Evolutionary conservation across 1,140 invertebrate genomes (phyloP).

Genomic region (Manduca sexta): DNA sequence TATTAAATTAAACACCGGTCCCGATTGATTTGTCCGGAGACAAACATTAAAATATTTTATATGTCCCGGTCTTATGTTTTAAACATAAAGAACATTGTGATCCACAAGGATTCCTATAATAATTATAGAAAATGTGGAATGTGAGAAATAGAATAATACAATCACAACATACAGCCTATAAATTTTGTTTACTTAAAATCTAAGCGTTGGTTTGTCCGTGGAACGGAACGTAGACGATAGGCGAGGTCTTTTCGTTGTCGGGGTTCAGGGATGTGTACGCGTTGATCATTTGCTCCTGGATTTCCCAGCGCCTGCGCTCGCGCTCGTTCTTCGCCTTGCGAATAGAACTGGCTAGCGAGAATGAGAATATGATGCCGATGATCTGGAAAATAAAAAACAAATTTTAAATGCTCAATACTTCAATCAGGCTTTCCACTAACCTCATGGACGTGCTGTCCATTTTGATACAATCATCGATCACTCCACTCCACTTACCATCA

Average conservation of each 20-base stretch:
- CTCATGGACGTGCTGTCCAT: too few relatives aligned
- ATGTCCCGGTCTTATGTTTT: too few relatives aligned
- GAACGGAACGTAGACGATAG: constrained; percentile 67
- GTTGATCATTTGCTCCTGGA: constrained; percentile 66
- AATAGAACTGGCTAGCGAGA: constrained; percentile 87
- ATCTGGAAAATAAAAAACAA: constrained; percentile 75
- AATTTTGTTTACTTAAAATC: constrained; percentile 2
- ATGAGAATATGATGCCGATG: constrained; percentile 89
- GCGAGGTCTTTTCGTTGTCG: constrained; percentile 41
- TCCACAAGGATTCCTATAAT: too few relatives aligned
- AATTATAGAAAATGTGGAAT: not conserved
- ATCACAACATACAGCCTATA: not conserved
- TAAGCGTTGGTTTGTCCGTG: constrained; percentile 60
- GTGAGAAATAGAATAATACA: not conserved
- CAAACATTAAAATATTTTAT: too few relatives aligned
- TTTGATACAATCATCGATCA: too few relatives aligned
- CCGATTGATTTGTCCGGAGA: too few relatives aligned
- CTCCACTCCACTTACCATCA: too few relatives aligned
- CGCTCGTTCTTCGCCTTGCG: constrained; percentile 84
- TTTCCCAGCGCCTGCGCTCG: constrained; percentile 80
- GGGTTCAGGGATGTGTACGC: constrained; percentile 61
- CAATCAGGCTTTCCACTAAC: too few relatives aligned
- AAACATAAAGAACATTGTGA: too few relatives aligned
- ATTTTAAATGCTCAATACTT: not conserved
- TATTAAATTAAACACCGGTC: too few relatives aligned